A percentile compares a stretch with the other conserved stretches of the same genome.
Evolutionary conservation across 2,797 vertebrate species (phyloP).

Genomic region (Carcharodon carcharias): DNA sequence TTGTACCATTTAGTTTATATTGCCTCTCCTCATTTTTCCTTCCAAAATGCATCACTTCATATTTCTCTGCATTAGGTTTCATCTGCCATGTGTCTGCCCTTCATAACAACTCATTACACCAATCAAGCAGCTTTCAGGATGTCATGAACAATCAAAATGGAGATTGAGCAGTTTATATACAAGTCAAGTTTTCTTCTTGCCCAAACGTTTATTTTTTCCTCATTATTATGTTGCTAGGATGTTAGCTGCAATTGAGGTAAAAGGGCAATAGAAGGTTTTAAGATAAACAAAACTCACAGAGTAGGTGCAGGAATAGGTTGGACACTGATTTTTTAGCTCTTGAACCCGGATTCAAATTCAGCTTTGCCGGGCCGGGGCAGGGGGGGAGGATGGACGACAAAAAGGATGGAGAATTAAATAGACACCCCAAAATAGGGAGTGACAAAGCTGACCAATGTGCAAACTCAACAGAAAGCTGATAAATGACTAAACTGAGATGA

Average conservation of each 20-base stretch:
- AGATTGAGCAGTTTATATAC: background rate
- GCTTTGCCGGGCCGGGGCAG: background rate
- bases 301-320: background rate
- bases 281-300: no score
- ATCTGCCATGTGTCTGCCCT: no score
- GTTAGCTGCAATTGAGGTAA: no score
- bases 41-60: background rate
- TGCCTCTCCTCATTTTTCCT: background rate
- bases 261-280: no score
- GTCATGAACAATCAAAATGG: background rate
- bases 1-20: background rate
- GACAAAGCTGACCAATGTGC: background rate
- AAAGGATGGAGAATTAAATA: background rate
- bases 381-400: no score
- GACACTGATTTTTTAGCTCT: background rate
- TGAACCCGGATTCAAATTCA: background rate
- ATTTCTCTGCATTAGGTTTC: no score
- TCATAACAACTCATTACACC: no score
- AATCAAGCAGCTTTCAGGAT: background rate
- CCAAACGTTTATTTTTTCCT: no score
- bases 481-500: no score
- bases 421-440: background rate
- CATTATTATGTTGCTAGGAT: no score
- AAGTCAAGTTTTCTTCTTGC: no score
- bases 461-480: background rate